Evolutionary conservation across 2,888 invertebrate genomes (phyloP).

Genomic region (Lasioglossum zephyrum): DNA sequence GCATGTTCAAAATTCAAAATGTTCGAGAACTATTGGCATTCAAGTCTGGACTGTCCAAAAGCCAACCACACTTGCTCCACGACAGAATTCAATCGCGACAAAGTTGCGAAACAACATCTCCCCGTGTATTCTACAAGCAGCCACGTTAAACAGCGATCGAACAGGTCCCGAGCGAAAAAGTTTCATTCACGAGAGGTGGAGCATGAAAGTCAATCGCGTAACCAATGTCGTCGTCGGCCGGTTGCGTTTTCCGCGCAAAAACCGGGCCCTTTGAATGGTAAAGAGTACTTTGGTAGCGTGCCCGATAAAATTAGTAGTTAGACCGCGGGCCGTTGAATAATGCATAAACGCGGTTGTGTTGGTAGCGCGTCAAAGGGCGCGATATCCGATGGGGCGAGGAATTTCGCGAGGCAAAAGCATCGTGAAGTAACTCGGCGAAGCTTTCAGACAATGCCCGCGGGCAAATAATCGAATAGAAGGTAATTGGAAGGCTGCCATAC

Average conservation of each 20-base stretch:
- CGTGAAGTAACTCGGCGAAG: not conserved
- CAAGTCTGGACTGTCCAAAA: not conserved
- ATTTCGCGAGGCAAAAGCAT: not conserved
- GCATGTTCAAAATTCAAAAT: not conserved
- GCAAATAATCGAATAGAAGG: not conserved
- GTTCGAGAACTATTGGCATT: not conserved
- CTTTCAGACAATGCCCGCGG: not conserved
- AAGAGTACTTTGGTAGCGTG: not conserved
- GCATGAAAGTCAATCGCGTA: constrained; percentile 46
- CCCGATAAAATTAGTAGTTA: constrained; percentile 9
- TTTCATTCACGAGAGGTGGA: constrained; percentile 27
- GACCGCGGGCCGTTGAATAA: not conserved
- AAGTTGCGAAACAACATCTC: constrained; percentile 30
- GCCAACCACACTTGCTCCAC: not conserved
- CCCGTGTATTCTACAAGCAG: not conserved
- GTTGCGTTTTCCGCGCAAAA: constrained; percentile 28
- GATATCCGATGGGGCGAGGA: not conserved
- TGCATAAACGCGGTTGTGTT: not conserved
- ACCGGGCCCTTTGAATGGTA: not conserved
- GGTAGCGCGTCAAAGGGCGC: not conserved
- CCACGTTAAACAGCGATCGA: not conserved
- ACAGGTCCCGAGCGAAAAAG: constrained; percentile 30
- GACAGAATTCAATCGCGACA: not conserved
- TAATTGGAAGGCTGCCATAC: not conserved
- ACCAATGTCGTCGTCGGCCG: not conserved